Evolutionary conservation across 2,888 invertebrate species (phyloP).

Genomic region (Lithodes maja): DNA sequence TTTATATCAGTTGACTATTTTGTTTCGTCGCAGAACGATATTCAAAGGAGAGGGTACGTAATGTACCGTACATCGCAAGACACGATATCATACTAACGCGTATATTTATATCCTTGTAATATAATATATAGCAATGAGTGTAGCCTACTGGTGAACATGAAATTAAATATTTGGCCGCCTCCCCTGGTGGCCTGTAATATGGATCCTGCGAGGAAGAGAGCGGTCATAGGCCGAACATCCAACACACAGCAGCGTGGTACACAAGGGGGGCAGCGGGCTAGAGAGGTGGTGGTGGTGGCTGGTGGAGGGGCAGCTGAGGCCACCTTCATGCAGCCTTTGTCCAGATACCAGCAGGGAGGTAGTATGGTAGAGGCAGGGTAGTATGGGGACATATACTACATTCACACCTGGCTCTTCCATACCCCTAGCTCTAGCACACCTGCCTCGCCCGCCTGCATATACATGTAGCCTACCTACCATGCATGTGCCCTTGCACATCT

Average conservation of each 20-base stretch:
- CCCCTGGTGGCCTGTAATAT: neutral
- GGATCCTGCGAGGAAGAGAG: slow-evolving; percentile 5
- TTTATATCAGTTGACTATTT: slow-evolving; percentile 31
- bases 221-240: slow-evolving; percentile 26
- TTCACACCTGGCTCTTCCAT: neutral
- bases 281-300: slow-evolving; percentile 14
- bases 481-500: neutral
- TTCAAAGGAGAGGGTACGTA: slow-evolving; percentile 11
- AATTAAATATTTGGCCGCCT: no score
- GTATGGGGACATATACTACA: neutral
- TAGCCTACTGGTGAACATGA: no score
- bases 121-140: no score
- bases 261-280: neutral
- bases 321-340: slow-evolving; percentile 41
- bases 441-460: neutral
- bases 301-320: slow-evolving; percentile 45
- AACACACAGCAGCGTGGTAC: slow-evolving; percentile 25
- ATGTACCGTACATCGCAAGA: slow-evolving; percentile 1
- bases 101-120: no score
- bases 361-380: slow-evolving; percentile 15
- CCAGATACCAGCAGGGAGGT: slow-evolving; percentile 1
- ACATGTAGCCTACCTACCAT: neutral
- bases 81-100: neutral
- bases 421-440: neutral
- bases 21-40: slow-evolving; percentile 45